Percentiles rank a stretch among this genome's conserved stretches.
phyloP scores from a whole-genome alignment of 2,797 vertebrate species.

The Notamacropus eugenii region DNA sequence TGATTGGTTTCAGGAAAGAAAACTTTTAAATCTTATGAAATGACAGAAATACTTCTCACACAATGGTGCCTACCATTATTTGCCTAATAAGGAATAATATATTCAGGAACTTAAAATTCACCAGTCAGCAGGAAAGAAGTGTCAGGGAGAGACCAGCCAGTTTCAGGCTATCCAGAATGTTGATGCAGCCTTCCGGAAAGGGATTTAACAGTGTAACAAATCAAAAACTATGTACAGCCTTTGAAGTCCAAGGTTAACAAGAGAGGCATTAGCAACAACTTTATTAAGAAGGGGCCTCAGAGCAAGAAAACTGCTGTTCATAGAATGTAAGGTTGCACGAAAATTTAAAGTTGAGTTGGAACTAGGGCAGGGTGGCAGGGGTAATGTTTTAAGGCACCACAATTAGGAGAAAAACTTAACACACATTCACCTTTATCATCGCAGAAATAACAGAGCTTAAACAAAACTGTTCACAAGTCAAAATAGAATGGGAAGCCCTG shows the following conservation, averaged over 20 bases:
- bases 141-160: neutral
- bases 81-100: neutral
- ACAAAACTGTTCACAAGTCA: neutral
- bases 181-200: neutral
- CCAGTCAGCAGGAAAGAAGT: neutral
- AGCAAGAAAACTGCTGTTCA: neutral
- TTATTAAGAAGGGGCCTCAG: neutral
- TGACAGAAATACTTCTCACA: neutral
- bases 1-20: neutral
- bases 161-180: neutral
- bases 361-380: neutral
- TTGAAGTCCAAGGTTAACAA: constrained; percentile 3
- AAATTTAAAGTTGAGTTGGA: neutral
- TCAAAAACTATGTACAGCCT: neutral
- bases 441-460: neutral
- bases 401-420: neutral
- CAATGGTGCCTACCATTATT: neutral
- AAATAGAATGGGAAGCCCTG: neutral
- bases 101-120: neutral
- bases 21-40: neutral
- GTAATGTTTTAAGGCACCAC: neutral
- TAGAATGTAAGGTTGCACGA: neutral
- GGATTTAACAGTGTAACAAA: neutral
- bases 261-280: neutral
- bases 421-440: neutral